A percentile compares a stretch with the other conserved stretches of the same genome.
Evolutionary conservation across 2,797 vertebrate genomes (phyloP).

Genomic region (Acanthurus lineatus): DNA sequence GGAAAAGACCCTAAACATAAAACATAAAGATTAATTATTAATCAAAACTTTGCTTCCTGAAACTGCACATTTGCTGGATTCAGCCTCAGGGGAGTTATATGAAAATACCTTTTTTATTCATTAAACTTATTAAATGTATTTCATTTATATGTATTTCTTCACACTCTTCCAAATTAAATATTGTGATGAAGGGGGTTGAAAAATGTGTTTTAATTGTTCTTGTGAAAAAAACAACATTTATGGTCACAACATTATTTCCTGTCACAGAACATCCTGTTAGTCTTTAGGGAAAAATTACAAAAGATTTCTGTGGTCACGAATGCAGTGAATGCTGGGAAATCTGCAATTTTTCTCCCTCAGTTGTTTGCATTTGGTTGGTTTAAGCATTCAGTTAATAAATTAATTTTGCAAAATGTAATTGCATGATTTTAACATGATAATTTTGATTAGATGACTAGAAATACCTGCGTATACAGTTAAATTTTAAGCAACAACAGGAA

Average conservation of each 20-base stretch:
- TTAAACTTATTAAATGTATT: neutral
- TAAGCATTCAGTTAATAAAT: neutral
- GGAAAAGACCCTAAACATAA: neutral
- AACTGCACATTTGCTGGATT: neutral
- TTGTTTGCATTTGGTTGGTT: neutral
- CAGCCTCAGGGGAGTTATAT: neutral
- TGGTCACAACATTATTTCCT: constrained; percentile 11
- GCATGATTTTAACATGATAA: neutral
- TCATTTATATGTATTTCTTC: neutral
- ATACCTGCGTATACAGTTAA: neutral
- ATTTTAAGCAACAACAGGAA: neutral
- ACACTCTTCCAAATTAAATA: neutral
- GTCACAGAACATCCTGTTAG: constrained; percentile 25
- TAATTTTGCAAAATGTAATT: neutral
- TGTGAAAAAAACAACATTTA: neutral
- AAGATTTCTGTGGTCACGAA: constrained; percentile 17
- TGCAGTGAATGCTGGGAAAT: constrained; percentile 24
- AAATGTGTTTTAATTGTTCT: constrained; percentile 29
- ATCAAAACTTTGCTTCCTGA: neutral
- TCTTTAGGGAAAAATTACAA: constrained; percentile 10
- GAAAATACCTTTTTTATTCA: neutral
- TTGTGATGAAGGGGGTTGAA: neutral
- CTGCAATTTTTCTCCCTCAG: neutral
- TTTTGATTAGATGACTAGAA: neutral
- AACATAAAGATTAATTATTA: neutral